Base-by-base conservation (phyloP, 2,113 vertebrate genomes). In the Seriola quinqueradiata region DNA sequence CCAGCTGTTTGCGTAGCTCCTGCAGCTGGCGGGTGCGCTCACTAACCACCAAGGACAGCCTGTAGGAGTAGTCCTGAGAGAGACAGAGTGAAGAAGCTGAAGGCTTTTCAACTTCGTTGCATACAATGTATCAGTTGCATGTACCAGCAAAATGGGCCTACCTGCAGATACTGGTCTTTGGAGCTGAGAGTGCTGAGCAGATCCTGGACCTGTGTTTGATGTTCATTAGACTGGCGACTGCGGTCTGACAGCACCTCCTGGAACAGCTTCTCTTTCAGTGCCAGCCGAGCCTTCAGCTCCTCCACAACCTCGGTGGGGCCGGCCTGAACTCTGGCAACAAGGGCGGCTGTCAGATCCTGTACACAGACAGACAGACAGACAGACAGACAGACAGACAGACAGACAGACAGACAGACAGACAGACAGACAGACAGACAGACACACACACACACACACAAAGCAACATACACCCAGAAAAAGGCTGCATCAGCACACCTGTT, bases 221-320 rank as follows among this genome's bases (percentile, higher is more conserved):
- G 96, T 42, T 98, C 96, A 79, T 91, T 66, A 0, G 93, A 86
- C 66, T 97, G 96, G 12, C 44, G 90, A 87, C 91, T 96, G 25
- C 95, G 92, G 76, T 98, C 96, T 0, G 92, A 94, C n/a, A 99
- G 91, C 46, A 97, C 92, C 54, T 97, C 97, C 93, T 97, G 96
- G 70, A 99, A 95, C 92, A 99, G 95, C 73, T 95, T 94, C 77
- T 99, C 98, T 74, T 98, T 99, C 7, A 93, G 92, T 32, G 95
- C 94, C 21, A 99, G 95, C 5, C 95, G 96, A 63, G 95, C 87
- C 82, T 96, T 96, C 61, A 99, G 93, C 86, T 97, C 96, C 75
- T 97, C 96, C 0, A 96, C 90, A 1, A 96, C 70, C 55, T 96
- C 95, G 0, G 82, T 90, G 80, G 97, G 96, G 8, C 95, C 93